Base-by-base conservation (phyloP, 2,888 invertebrate species). In the Hypercompe scribonia region DNA sequence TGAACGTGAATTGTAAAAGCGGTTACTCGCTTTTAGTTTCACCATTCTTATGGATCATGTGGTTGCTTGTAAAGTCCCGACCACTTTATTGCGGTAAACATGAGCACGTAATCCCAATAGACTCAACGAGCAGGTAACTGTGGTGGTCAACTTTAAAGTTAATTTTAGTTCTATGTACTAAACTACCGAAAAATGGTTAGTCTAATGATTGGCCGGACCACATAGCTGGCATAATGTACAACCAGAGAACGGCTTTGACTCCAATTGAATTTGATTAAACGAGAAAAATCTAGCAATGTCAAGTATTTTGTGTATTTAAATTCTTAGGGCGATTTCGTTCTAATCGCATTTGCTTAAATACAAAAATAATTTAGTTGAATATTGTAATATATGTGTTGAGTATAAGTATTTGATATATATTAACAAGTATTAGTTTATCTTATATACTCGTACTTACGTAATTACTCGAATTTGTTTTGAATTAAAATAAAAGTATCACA, bases 251-350 rank as follows among this genome's bases (percentile, higher is more conserved):
- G 68, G 65, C 46, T 73, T 75, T 68, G 79, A 80, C 73, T 80
- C 76, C 83, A 83, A 83, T 83, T 83, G 81, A 79, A 82, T 80
- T 78, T 80, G 75, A 80, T 81, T 82, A 76, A 77, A 83, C 76
- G 72, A 72, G 71, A 78, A 80, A 79, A 78, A 78, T 81, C 80
- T 80, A 78, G 79, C 74, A 65, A 79, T 72, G 80, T 71, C 81
- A 80, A 76, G 68, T 73, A 75, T 82, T 79, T 65, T 77, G 76
- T 81, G 75, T 80, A 78, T 82, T 79, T 72, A 77, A 81, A 78
- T 73, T 78, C 79, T 79, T 78, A 77, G 73, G 75, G 73, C 76
- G 76, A 78, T 68, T 79, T 72, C 75, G 79, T 82, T 73, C 73
- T 81, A 79, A 72, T 68, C 67, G 74, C 74, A 68, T 76, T 81